phyloP scores from a whole-genome alignment of 2,888 invertebrate species.

The Endomychus coccineus region DNA sequence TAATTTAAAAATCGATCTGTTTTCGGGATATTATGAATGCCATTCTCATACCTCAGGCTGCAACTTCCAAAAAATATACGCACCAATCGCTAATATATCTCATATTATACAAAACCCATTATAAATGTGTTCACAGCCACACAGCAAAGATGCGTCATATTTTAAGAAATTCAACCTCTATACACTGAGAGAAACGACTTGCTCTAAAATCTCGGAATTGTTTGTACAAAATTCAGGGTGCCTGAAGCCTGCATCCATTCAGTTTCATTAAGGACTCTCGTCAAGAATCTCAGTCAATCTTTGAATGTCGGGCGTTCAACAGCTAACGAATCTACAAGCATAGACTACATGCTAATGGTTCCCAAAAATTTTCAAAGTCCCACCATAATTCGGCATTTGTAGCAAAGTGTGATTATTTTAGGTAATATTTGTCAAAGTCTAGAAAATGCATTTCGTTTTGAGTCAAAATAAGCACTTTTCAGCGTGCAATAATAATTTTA shows the following conservation, averaged over 20 bases:
- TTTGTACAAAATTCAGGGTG: conserved; percentile 19
- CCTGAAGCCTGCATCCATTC: conserved; percentile 25
- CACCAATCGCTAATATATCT: conserved; percentile 30
- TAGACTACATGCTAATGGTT: conserved; percentile 19
- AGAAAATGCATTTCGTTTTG: too few relatives aligned
- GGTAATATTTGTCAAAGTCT: too few relatives aligned
- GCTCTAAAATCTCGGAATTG: conserved; percentile 10
- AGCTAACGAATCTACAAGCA: conserved; percentile 25
- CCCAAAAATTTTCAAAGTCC: too few relatives aligned
- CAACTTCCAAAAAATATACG: conserved; percentile 22
- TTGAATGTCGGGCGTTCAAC: conserved; percentile 16
- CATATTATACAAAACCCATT: conserved; percentile 36
- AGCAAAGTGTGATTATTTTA: too few relatives aligned
- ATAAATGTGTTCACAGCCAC: conserved; percentile 42
- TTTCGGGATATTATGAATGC: too few relatives aligned
- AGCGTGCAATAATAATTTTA: too few relatives aligned
- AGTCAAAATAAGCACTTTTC: too few relatives aligned
- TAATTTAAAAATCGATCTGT: too few relatives aligned
- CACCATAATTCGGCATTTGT: too few relatives aligned
- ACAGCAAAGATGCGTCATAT: conserved; percentile 39
- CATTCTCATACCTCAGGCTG: conserved; percentile 35
- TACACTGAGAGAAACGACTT: too few relatives aligned
- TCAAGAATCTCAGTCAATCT: conserved; percentile 22
- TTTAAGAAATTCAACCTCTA: conserved; percentile 37
- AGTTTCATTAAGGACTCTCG: too few relatives aligned